Evolutionary conservation across 2,888 invertebrate species (phyloP), one percentile per base, ranked within the genome.

Genomic region (Machimus rusticus): DNA sequence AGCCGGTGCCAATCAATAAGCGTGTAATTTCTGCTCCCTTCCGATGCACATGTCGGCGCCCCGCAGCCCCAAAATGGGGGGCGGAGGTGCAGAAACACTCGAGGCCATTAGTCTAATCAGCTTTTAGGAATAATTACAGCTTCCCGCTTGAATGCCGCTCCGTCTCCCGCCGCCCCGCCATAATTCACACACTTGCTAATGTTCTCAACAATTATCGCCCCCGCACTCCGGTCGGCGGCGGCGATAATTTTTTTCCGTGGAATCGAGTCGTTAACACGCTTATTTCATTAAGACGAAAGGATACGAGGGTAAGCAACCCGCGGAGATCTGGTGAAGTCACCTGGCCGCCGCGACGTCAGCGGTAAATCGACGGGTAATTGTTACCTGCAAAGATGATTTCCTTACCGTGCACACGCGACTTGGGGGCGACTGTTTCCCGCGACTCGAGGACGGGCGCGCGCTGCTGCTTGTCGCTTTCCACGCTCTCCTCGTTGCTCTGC

Each of bases 401-500:
- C 88, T 90, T 90, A 92, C 96, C 95, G 91, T 96, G 95, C 88
- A 96, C 96, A 88, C 96, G 94, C 89, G 97, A 96, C 86, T 95
- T 94, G 88, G 94, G 94, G 57, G 90, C 89, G 6, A 93, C 92
- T 87, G 96, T 95, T 91, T 96, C 97, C 88, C 96, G 94, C 89
- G 97, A 96, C 91, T 97, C 96, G 90, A 96, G 93, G 78, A 96
- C 96, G 89, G 96, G 96, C 85, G 96, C 96, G 91, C 95, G 95
- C 90, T 95, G 94, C 90, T 95, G 94, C 90, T 95, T 95, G 90
- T 95, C 96, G 51, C 96, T 96, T 92, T 96, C 96, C 84, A 97
- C 96, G 91, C 97, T 97, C 92, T 97, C 96, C 92, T 97, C 97
- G 93, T 97, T 97, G 92, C 96, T 97, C 90, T 96, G 94, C 95